Evolutionary conservation across 2,113 vertebrate genomes (phyloP).

Genomic region (Leuciscus idus): DNA sequence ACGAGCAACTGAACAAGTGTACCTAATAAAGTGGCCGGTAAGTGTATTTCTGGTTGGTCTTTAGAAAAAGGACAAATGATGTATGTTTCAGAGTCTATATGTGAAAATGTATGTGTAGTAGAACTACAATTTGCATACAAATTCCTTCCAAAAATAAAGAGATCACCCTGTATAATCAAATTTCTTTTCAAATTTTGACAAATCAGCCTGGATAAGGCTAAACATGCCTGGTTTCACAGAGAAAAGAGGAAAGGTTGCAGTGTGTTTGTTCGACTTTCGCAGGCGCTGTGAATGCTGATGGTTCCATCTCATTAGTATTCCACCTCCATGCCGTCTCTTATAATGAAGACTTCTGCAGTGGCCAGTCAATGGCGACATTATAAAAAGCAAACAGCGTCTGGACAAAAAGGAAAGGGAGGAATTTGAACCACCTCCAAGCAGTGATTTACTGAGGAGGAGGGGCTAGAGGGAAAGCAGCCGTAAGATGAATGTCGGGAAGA

Average conservation of each 20-base stretch:
- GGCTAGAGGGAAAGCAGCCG: neutral
- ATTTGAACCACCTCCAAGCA: conserved; percentile 22
- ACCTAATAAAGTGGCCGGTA: no score
- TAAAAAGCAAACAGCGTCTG: conserved; percentile 44
- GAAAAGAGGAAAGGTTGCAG: conserved; percentile 1
- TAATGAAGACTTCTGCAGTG: conserved; percentile 59
- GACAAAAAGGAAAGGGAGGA: conserved; percentile 19
- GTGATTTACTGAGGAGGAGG: conserved; percentile 28
- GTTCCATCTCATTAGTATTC: conserved; percentile 51
- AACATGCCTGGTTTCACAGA: neutral
- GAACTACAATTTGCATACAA: neutral
- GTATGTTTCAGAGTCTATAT: neutral
- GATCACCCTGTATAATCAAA: neutral
- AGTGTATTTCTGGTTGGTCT: neutral
- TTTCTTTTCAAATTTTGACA: neutral
- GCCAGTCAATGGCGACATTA: conserved; percentile 49
- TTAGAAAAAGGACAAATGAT: neutral
- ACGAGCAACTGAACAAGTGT: no score
- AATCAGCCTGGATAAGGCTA: neutral
- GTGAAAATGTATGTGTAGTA: neutral
- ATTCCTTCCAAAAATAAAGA: neutral
- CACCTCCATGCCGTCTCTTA: conserved; percentile 25
- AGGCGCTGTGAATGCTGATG: conserved; percentile 45
- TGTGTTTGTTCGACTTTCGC: neutral
- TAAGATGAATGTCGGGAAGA: conserved; percentile 12